A percentile compares a stretch with the other conserved stretches of the same genome.
Evolutionary conservation across 2,797 vertebrate species (phyloP).

Genomic region (Botia almorhae): DNA sequence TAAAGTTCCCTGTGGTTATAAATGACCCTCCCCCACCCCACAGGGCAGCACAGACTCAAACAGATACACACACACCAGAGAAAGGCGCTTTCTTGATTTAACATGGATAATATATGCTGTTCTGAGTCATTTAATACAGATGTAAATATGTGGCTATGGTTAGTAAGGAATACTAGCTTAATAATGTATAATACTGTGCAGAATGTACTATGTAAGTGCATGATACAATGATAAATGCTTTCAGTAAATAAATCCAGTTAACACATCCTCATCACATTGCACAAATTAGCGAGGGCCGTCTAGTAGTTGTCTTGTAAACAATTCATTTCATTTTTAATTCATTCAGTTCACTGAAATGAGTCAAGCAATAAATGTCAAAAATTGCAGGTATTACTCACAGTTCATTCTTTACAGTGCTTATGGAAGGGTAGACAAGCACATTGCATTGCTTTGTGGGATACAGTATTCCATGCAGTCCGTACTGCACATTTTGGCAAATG

Average conservation of each 20-base stretch:
- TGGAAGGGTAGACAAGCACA: not conserved
- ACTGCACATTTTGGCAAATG: not conserved
- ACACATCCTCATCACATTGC: not conserved
- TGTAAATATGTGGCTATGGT: not conserved
- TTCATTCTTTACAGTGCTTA: not conserved
- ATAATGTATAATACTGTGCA: not conserved
- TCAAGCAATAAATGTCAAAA: not conserved
- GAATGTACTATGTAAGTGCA: not conserved
- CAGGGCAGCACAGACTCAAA: slow-evolving; percentile 19
- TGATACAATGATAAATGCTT: not conserved
- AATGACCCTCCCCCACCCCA: slow-evolving; percentile 39
- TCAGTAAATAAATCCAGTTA: not conserved
- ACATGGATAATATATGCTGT: not conserved
- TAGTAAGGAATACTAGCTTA: not conserved
- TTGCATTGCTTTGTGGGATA: not conserved
- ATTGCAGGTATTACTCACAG: not conserved
- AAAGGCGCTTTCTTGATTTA: slow-evolving; percentile 20
- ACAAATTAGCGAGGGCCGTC: not conserved
- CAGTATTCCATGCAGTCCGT: not conserved
- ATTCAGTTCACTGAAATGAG: not conserved
- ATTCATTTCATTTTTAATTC: not conserved
- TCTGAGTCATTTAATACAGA: no score
- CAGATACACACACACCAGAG: slow-evolving; percentile 24
- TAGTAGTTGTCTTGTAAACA: not conserved
- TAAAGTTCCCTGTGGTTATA: slow-evolving; percentile 31